These are phyloP conservation scores for Trematomus loennbergii DNA, from an alignment of 2,113 vertebrate species.

Conservation along the genomic window DNA sequence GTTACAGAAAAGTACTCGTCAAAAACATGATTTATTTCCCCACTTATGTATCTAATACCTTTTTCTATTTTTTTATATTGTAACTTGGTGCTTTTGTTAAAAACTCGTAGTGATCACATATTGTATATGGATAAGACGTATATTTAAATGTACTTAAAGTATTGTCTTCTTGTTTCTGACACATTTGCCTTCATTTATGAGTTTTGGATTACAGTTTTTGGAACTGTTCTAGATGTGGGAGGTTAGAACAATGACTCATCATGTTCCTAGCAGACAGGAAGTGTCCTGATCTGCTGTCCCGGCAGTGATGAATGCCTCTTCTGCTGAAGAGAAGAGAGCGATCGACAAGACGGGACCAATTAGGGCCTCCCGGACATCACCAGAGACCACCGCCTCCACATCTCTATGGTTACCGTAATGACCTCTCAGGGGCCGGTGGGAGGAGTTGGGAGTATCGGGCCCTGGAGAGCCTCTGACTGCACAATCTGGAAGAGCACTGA, in stretches of 20 bases:
- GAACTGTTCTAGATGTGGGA: background rate
- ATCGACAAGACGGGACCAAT: constrained; percentile 70
- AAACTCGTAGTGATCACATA: too few species aligned
- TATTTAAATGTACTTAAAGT: background rate
- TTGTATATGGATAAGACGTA: too few species aligned
- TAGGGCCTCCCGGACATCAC: constrained; percentile 54
- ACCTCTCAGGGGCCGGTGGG: constrained; percentile 66
- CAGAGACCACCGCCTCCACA: constrained; percentile 50
- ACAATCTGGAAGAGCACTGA: constrained; percentile 32
- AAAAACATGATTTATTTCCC: too few species aligned
- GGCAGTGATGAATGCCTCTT: constrained; percentile 64
- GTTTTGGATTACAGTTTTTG: background rate
- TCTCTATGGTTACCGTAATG: constrained; percentile 63
- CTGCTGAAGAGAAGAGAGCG: constrained; percentile 40
- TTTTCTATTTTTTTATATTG: background rate
- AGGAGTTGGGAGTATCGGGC: constrained; percentile 33
- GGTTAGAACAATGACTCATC: constrained; percentile 37
- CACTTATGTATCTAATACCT: too few species aligned
- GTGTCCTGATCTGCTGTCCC: constrained; percentile 19
- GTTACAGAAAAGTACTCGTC: too few species aligned
- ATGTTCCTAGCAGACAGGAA: constrained; percentile 34
- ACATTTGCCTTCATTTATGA: background rate
- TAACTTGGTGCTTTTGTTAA: background rate
- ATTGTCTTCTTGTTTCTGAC: background rate
- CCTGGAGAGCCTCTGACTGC: constrained; percentile 28